phyloP scores from a whole-genome alignment of 2,113 vertebrate species.

The Suncus etruscus region DNA sequence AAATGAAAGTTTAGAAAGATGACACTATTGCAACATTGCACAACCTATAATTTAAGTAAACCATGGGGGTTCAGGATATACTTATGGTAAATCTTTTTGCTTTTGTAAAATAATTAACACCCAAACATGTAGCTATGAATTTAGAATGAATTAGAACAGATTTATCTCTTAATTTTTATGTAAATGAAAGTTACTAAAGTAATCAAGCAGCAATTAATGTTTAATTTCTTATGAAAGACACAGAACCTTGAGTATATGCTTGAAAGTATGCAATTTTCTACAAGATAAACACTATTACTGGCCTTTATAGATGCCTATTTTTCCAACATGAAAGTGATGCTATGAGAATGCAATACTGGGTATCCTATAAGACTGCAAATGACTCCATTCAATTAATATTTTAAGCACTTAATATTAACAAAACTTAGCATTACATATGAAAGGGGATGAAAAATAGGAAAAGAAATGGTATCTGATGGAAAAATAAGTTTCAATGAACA shows the following conservation, averaged over 20 bases:
- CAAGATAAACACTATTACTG: fast-evolving
- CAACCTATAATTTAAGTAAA: slow-evolving; percentile 45
- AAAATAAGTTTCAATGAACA: not conserved
- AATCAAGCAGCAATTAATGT: not conserved
- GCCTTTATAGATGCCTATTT: not conserved
- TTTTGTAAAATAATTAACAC: slow-evolving; percentile 14
- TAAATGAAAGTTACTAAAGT: not conserved
- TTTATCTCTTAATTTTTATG: not conserved
- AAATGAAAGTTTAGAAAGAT: slow-evolving; percentile 20
- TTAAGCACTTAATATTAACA: not conserved
- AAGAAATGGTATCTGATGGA: not conserved
- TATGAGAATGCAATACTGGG: not conserved
- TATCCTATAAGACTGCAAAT: not conserved
- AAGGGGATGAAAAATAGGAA: not conserved
- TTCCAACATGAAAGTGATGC: not conserved
- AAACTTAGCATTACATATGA: not conserved
- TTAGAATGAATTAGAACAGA: not conserved
- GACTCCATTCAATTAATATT: not conserved
- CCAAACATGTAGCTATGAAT: not conserved
- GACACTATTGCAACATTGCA: not conserved
- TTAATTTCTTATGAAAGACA: not conserved
- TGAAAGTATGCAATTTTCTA: not conserved
- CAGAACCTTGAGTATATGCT: not conserved
- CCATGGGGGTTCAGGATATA: not conserved
- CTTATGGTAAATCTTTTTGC: not conserved